A percentile compares a stretch with the other conserved stretches of the same genome.
Evolutionary conservation across 2,113 vertebrate genomes (phyloP).

Genomic region (Myiopsitta monachus): DNA sequence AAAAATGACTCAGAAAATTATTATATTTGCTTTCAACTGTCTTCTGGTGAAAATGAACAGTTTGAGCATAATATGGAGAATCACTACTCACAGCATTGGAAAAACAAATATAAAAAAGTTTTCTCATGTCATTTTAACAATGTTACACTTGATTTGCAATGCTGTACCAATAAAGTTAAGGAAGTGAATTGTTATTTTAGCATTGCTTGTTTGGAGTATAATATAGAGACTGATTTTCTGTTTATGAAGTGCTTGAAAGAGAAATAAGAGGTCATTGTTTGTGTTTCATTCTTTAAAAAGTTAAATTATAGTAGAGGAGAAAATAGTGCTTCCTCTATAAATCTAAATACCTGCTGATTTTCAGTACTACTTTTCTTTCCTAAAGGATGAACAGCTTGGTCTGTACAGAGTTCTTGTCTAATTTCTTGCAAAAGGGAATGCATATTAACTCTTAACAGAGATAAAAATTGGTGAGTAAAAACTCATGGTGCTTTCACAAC

Average conservation of each 20-base stretch:
- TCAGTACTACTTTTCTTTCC: background rate
- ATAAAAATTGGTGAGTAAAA: background rate
- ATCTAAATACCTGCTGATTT: background rate
- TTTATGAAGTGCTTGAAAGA: background rate
- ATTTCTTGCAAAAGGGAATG: background rate
- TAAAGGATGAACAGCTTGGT: background rate
- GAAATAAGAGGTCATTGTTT: background rate
- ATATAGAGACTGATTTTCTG: background rate
- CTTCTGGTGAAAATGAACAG: background rate
- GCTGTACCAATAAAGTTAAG: background rate
- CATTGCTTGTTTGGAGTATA: background rate
- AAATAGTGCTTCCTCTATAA: background rate
- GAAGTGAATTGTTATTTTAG: background rate
- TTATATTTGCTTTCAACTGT: background rate
- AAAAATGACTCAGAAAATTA: constrained; percentile 7
- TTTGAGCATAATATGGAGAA: background rate
- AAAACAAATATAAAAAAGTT: background rate
- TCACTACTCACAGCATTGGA: background rate
- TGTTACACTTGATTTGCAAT: background rate
- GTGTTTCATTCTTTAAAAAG: background rate
- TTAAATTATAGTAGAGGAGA: background rate
- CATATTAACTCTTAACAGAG: background rate
- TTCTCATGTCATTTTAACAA: background rate
- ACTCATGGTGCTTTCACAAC: background rate
- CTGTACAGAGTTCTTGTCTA: background rate